phyloP scores from a whole-genome alignment of 2,113 vertebrate genomes.

The Eptesicus fuscus region DNA sequence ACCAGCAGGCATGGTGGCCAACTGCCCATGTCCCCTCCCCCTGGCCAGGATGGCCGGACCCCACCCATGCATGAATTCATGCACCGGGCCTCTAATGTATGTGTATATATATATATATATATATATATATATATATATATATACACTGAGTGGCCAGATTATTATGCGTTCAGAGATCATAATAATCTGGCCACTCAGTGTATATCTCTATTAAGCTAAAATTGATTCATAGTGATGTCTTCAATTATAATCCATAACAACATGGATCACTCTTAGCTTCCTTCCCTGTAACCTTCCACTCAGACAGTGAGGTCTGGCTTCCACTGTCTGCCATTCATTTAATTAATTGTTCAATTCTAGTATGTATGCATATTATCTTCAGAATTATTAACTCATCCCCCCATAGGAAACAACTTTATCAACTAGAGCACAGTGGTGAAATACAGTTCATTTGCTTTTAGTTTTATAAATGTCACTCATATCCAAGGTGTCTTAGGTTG shows the following conservation, averaged over 20 bases:
- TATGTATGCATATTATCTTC: neutral
- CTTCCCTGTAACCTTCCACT: neutral
- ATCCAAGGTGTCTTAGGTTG: neutral
- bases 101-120: too few species aligned
- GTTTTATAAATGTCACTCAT: neutral
- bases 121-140: too few species aligned
- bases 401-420: neutral
- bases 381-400: neutral
- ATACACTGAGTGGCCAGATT: too few species aligned
- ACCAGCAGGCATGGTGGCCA: too few species aligned
- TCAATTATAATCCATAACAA: neutral
- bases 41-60: too few species aligned
- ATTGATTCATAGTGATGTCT: neutral
- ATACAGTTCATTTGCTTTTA: neutral
- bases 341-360: neutral
- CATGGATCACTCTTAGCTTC: neutral
- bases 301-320: neutral
- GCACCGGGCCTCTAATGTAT: too few species aligned
- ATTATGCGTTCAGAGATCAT: too few species aligned
- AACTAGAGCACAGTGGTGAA: neutral
- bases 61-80: too few species aligned
- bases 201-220: neutral
- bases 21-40: too few species aligned
- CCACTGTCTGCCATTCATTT: neutral
- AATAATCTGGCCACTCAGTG: too few species aligned